Base-by-base conservation (phyloP, 2,113 vertebrate genomes). In the Eolophus roseicapilla region DNA sequence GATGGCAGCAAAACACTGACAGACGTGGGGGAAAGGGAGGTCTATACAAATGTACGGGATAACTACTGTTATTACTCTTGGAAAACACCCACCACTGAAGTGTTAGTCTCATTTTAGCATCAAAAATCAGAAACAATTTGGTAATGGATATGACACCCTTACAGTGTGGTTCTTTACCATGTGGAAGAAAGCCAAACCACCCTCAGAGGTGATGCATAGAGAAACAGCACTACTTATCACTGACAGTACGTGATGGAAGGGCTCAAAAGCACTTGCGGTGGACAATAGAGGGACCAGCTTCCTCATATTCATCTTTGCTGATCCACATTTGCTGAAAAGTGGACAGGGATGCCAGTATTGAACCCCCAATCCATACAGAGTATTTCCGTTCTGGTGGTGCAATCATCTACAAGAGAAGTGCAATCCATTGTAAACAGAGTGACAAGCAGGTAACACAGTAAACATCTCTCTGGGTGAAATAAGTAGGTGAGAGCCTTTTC, bases 311-410 rank as follows among this genome's bases (percentile, higher is more conserved):
- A 9, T 94, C 95, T 74, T 87, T 93, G 55, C 84, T 91, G 68
- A 96, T 95, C 92, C 95, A 96, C 92, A 83, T 94, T 52, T 94
- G 92, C 94, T 95, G 94, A 43, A 83, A 94, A 52, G 84, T 94
- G 52, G 88, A 96, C 23, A 82, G 63, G 35, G 75, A 87, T 5
- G 88, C 85, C 59, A 83, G 43, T 47, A 86, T 73, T 8, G 94
- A 96, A 7, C 88, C 84, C 9, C 78, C 95, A 63, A 88, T 93
- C 93, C 88, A 83, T 71, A 92, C 94, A 7, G 95, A 96, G 59
- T 95, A 97, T 88, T 97, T 97, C 52, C 92, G 83, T 70, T 97
- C 95, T 11, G 92, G 95, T 14, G 93, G 92, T 41, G 95, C 90
- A 31, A 96, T 93, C 52, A 93, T 93, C 95, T 95, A 74, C 44